Base-by-base conservation (phyloP, 1,140 invertebrate species). In the Steinernema khuongi region DNA sequence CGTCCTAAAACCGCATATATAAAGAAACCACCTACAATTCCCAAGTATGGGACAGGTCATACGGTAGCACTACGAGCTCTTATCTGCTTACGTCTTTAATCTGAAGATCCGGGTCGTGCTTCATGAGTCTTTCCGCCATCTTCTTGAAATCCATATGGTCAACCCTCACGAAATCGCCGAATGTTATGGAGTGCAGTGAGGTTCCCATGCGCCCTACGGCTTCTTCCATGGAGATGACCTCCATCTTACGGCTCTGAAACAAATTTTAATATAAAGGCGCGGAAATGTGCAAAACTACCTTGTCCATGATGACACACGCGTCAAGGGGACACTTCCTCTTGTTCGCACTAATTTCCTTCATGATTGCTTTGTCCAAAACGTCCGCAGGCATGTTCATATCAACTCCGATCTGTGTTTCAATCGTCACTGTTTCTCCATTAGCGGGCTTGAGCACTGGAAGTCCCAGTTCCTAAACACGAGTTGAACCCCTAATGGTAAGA, bases 31-130 rank as follows among this genome's bases (percentile, higher is more conserved):
- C 7, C 36, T 11, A 11, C n/a, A 41, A 41, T 41, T 11, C 7
- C 7, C 36, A 41, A n/a, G 11, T 60, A n/a, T 60, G 19, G 26
- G 7, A 60, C 50, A 22, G 26, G 11, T 60, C 22, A 11, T 22
- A 11, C 22, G 50, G 26, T 41, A n/a, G n/a, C 7, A 41, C 36
- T 7, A 11, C 36, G n/a, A 41, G 36, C 36, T 41, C n/a, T n/a
- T 11, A 41, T 41, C 4, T 60, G 4, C 50, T 60, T 60, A 60
- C 50, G 2, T 7, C 26, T 26, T 60, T 60, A 4, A 60, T 26
- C 50, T 60, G 50, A 7, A 60, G 26, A 60, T 60, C 50, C 11
- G 50, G 50, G 50, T 60, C 50, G 50, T 60, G 19, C 22, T 60
- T 60, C 50, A 60, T 11, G 14, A 60, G 50, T 22, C 26, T 60